phyloP scores from a whole-genome alignment of 1,140 invertebrate genomes.

The Listronotus oregonensis region DNA sequence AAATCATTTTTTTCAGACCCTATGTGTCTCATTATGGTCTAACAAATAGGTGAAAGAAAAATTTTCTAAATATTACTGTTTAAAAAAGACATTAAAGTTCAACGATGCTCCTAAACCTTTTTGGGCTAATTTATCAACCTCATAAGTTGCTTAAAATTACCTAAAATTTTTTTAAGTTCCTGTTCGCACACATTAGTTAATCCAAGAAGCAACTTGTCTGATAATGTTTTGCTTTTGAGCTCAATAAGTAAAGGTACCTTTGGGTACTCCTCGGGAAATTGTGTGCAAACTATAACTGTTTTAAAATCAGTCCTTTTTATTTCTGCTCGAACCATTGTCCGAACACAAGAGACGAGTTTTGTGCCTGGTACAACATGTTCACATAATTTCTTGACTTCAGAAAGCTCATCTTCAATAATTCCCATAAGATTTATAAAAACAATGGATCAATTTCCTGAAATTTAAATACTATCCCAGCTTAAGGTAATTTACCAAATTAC shows the following conservation, averaged over 20 bases:
- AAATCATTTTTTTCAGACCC: too few species aligned
- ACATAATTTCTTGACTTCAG: conserved; percentile 67
- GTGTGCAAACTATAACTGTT: conserved; percentile 67
- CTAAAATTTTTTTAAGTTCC: conserved; percentile 66
- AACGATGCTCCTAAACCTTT: too few species aligned
- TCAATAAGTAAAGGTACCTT: conserved; percentile 65
- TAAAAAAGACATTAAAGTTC: too few species aligned
- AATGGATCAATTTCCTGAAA: too few species aligned
- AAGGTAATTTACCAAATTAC: too few species aligned
- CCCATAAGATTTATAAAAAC: conserved; percentile 58
- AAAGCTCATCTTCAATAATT: conserved; percentile 68
- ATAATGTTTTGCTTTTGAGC: conserved; percentile 73
- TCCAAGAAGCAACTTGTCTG: conserved; percentile 66
- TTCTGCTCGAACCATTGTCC: conserved; percentile 68
- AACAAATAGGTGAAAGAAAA: too few species aligned
- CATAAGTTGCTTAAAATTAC: conserved; percentile 36
- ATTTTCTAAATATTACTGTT: too few species aligned
- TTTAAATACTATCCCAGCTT: too few species aligned
- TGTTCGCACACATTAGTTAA: conserved; percentile 70
- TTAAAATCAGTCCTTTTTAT: conserved; percentile 69
- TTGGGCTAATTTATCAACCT: too few species aligned
- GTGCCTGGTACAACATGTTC: conserved; percentile 65
- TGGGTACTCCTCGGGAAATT: conserved; percentile 71
- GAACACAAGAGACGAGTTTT: conserved; percentile 70
- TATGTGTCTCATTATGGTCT: too few species aligned